Conservation (phyloP, 2,113 vertebrate genomes). For the Dissostichus mawsoni region DNA sequence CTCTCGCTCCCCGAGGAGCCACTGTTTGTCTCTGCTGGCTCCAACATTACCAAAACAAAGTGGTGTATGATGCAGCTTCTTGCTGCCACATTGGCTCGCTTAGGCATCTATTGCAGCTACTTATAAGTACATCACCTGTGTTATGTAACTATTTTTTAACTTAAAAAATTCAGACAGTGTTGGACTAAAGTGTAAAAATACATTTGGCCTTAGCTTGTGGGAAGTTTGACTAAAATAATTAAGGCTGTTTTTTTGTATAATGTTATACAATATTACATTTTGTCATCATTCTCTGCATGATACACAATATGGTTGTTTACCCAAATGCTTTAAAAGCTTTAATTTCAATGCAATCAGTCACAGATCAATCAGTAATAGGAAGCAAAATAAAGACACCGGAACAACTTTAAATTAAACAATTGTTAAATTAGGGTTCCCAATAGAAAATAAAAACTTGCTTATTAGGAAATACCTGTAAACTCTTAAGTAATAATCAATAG, state of each 20-base stretch:
- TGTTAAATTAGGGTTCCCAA: neutral
- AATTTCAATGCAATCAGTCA: neutral
- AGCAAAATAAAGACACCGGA: neutral
- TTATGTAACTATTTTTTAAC: constrained; percentile 26
- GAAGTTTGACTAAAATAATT: constrained; percentile 13
- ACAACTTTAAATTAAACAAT: neutral
- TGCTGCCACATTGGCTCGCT: constrained; percentile 57
- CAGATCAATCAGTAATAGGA: neutral
- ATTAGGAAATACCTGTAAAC: constrained; percentile 10
- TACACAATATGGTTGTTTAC: neutral
- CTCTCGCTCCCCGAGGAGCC: constrained; percentile 57
- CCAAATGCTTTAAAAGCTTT: neutral
- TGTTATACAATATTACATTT: too few relatives aligned
- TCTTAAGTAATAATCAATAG: constrained; percentile 29
- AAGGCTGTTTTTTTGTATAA: neutral
- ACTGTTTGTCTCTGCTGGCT: constrained; percentile 65
- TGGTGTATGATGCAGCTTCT: constrained; percentile 52
- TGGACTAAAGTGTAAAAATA: constrained; percentile 14
- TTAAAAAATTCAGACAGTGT: constrained; percentile 6
- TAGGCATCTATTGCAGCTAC: constrained; percentile 32
- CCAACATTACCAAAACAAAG: constrained; percentile 67
- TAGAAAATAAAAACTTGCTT: constrained; percentile 3
- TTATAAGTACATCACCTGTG: constrained; percentile 6
- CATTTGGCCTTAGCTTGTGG: constrained; percentile 18
- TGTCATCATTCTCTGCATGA: neutral